Base-by-base conservation (phyloP, 1,140 invertebrate genomes). In the Caenorhabditis inopinata region DNA sequence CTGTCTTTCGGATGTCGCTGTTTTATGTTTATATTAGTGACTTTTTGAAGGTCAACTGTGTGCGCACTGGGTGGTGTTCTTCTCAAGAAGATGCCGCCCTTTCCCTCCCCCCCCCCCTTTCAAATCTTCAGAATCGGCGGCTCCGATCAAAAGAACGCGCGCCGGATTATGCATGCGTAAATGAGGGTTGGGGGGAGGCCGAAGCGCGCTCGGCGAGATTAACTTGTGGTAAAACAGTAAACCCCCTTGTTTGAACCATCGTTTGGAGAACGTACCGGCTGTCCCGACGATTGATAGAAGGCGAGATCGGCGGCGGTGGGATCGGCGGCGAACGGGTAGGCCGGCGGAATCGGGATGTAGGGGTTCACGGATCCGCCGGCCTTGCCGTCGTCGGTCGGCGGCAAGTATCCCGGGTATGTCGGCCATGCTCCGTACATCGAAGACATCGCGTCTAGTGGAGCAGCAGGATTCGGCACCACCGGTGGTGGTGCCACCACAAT, bases 121-220 rank as follows among this genome's bases (percentile, higher is more conserved):
- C 23, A 21, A 51, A 51, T 51, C 49, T n/a, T 51, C 49, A n/a
- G 49, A 25, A 25, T 7, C 21, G 49, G 53, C 53, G 53, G 53
- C 16, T 18, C 14, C 16, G 27, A 58, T 58, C 27, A 58, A 58
- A 58, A n/a, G 23, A 25, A 51, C 6, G 5, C 49, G 47, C 16
- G 23, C 21, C 49, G 53, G 53, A 58, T 58, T 58, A 58, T 58
- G 53, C 53, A 58, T 58, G 27, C 49, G n/a, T 51, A 11, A 51
- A 42, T 42, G 38, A 5, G 5, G 5, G 38, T 5, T 14, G 38
- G 38, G 38, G 14, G 48, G 23, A 53, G 23, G 18, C 18, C 18
- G n/a, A 58, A 58, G 29, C 53, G 27, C 49, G 6, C 16, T 23
- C 23, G 49, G 23, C 49, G 53, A 58, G 53, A 58, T 58, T 58